Conservation (phyloP, 1,140 invertebrate genomes). For the Oncopodura yosiiana region DNA sequence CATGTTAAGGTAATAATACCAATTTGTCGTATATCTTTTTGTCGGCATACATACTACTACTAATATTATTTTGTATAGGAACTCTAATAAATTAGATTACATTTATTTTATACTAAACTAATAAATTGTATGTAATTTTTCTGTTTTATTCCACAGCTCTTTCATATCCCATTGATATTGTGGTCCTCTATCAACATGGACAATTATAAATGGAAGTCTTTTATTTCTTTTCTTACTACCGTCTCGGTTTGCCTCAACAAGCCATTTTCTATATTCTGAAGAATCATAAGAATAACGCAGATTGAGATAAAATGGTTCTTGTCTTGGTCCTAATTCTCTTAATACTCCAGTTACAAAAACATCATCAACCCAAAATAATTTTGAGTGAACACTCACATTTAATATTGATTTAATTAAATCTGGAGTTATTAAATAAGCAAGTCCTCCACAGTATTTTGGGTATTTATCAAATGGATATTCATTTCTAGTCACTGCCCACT, state of each 20-base stretch:
- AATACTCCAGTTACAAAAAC: constrained; percentile 46
- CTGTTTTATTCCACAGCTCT: constrained; percentile 3
- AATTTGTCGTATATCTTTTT: too few species aligned
- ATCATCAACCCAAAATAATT: constrained; percentile 47
- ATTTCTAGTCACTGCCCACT: constrained; percentile 39
- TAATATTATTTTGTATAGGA: too few species aligned
- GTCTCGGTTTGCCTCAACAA: constrained; percentile 1
- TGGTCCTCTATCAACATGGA: constrained; percentile 3
- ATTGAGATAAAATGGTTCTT: constrained; percentile 37
- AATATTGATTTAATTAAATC: constrained; percentile 47
- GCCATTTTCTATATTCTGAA: constrained; percentile 32
- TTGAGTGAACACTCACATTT: constrained; percentile 36
- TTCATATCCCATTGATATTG: not conserved
- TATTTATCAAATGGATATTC: constrained; percentile 38
- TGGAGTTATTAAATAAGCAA: constrained; percentile 56
- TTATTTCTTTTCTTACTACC: not conserved
- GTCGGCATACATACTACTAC: too few species aligned
- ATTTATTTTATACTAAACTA: too few species aligned
- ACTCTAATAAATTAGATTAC: too few species aligned
- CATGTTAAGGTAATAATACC: too few species aligned
- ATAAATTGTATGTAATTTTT: not conserved
- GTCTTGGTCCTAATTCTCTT: constrained; percentile 34
- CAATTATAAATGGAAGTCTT: constrained; percentile 13
- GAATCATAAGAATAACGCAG: constrained; percentile 37
- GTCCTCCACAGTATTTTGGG: constrained; percentile 40